Base-by-base conservation (phyloP, 1,140 invertebrate species). In the Littorina saxatilis region DNA sequence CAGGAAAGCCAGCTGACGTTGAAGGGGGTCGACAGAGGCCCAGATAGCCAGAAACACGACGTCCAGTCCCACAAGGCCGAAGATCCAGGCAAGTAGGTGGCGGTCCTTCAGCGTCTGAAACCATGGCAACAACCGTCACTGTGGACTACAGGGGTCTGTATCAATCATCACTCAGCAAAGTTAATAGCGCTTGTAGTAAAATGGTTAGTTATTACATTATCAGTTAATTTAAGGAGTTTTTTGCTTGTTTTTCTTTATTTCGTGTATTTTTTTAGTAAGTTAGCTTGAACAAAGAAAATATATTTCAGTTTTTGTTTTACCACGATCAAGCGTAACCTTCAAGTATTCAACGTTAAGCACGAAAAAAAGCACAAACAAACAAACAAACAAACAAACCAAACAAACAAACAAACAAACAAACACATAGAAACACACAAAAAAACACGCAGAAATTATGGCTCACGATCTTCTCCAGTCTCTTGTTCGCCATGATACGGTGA, bases 401-500 rank as follows among this genome's bases (percentile, higher is more conserved):
- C 43, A 47, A 5, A 13, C 61, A 66, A 15, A 66, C 61, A 66
- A 13, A 66, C 61, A 66, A 13, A 66, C 61, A 66, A 13, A 66
- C 61, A 66, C 61, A 66, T n/a, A 17, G 1, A 35, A 0, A 29
- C 29, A 17, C 66, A 1, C 43, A 47, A 5, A 47, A 5, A 47
- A 5, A 68, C 66, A 35, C 20, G 35, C 29, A 35, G 27, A 68
- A 35, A 68, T 35, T 1, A 27, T 35, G 35, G 4, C 74, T 76
- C 37, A 76, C 74, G n/a, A 76, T 76, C n/a, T 55, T 58, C 3
- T 76, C 50, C 74, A 68, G 47, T 58, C 20, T 55, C 43, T 70
- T 84, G 91, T 99, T 97, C 4, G 97, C 99, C 89, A 99, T 99
- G 85, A 99, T 99, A 50, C 97, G 97, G 92, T 99, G 98, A 0